These are phyloP conservation scores for Nymphalis io DNA, from an alignment of 1,140 invertebrate genomes.

Conservation along the genomic window DNA sequence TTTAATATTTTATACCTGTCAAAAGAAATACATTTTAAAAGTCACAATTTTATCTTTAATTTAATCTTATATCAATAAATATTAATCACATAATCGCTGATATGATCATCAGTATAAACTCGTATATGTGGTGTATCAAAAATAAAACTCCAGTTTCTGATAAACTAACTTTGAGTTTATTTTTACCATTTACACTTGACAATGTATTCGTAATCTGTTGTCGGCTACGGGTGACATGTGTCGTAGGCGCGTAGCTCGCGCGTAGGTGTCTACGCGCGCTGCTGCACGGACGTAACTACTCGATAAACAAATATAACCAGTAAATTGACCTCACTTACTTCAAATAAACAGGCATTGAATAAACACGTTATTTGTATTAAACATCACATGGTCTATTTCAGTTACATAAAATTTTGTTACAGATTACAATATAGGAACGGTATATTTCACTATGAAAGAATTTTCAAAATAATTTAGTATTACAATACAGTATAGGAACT, in stretches of 20 bases:
- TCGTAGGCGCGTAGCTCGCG: slow-evolving; percentile 73
- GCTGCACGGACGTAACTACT: slow-evolving; percentile 44
- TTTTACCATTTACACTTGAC: slow-evolving; percentile 83
- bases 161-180: slow-evolving; percentile 83
- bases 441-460: slow-evolving; percentile 79
- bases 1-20: too few relatives aligned
- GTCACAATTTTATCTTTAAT: too few relatives aligned
- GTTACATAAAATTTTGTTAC: slow-evolving; percentile 68
- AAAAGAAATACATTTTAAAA: too few relatives aligned
- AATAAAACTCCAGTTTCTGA: slow-evolving; percentile 79
- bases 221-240: slow-evolving; percentile 68
- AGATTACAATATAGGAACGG: slow-evolving; percentile 77
- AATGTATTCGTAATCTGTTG: slow-evolving; percentile 81
- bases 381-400: slow-evolving; percentile 47
- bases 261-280: slow-evolving; percentile 65
- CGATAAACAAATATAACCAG: slow-evolving; percentile 27
- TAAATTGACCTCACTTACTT: slow-evolving; percentile 29
- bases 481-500: slow-evolving; percentile 80
- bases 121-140: slow-evolving; percentile 40
- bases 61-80: too few relatives aligned
- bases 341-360: slow-evolving; percentile 38
- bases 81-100: too few relatives aligned
- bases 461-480: slow-evolving; percentile 75
- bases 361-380: slow-evolving; percentile 40
- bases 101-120: background rate